phyloP scores from a whole-genome alignment of 2,113 vertebrate genomes.

The Pterocles orientalis region DNA sequence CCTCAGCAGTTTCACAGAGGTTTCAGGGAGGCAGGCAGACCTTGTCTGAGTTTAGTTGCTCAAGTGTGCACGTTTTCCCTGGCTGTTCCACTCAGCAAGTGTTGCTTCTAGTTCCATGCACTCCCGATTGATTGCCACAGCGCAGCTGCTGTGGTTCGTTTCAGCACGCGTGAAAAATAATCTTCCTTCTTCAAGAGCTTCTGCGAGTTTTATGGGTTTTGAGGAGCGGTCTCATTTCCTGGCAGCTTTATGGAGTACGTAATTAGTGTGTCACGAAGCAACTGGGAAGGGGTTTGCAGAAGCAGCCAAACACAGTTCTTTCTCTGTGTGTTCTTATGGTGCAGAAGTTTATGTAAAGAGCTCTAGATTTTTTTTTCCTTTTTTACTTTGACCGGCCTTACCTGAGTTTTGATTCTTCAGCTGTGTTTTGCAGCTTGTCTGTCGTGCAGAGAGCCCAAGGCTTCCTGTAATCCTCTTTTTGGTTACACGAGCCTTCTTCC shows the following conservation, averaged over 20 bases:
- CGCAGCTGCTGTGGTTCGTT: not conserved
- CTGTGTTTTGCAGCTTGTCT: not conserved
- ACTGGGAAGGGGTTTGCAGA: not conserved
- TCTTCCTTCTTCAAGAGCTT: not conserved
- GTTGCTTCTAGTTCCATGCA: fast-evolving
- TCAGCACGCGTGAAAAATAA: fast-evolving
- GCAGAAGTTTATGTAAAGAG: not conserved
- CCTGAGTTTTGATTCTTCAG: not conserved
- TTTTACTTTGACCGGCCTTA: fast-evolving
- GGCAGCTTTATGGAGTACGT: not conserved
- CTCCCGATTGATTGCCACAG: not conserved
- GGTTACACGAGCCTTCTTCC: not conserved
- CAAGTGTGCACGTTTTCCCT: fast-evolving
- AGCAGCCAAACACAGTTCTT: not conserved
- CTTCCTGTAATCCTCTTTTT: not conserved
- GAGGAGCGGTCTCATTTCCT: not conserved
- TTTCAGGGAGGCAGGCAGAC: too few relatives aligned
- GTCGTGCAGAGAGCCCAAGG: not conserved
- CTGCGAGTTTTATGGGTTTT: not conserved
- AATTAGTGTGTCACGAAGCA: not conserved
- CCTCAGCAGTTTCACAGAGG: not conserved
- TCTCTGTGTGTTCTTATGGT: fast-evolving
- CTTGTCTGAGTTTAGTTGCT: fast-evolving
- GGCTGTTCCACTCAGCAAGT: fast-evolving
- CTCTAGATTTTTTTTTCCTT: not conserved